Conservation (phyloP, 2,888 invertebrate genomes). For the Elegia similella region DNA sequence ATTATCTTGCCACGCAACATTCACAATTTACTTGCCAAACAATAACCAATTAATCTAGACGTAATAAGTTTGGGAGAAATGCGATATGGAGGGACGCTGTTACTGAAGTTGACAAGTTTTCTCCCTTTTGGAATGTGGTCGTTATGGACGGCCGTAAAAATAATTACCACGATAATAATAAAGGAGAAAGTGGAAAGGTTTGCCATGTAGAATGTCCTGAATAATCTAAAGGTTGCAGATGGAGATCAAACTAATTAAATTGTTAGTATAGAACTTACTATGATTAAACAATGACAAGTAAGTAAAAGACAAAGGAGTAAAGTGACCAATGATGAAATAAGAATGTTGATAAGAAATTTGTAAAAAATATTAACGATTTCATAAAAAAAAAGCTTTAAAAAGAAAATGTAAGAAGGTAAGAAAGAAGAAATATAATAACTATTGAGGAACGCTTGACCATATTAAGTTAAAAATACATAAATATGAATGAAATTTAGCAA, state of each 20-base stretch:
- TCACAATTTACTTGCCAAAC: background rate
- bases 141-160: background rate
- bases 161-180: background rate
- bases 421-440: too few species aligned
- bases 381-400: too few species aligned
- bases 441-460: too few species aligned
- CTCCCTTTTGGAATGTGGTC: background rate
- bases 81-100: background rate
- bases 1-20: background rate
- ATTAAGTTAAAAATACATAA: too few species aligned
- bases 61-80: slow-evolving; percentile 1
- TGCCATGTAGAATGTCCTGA: background rate
- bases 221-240: background rate
- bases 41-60: background rate
- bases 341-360: too few species aligned
- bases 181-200: background rate
- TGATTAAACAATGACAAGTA: background rate
- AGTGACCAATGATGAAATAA: too few species aligned
- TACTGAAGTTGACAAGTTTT: slow-evolving; percentile 4
- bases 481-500: too few species aligned
- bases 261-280: background rate
- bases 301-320: background rate
- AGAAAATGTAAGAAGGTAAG: too few species aligned
- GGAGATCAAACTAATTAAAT: background rate
- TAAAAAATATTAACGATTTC: too few species aligned